A percentile compares a stretch with the other conserved stretches of the same genome.
Evolutionary conservation across 2,113 vertebrate genomes (phyloP).

Genomic region (Deroptyus accipitrinus): DNA sequence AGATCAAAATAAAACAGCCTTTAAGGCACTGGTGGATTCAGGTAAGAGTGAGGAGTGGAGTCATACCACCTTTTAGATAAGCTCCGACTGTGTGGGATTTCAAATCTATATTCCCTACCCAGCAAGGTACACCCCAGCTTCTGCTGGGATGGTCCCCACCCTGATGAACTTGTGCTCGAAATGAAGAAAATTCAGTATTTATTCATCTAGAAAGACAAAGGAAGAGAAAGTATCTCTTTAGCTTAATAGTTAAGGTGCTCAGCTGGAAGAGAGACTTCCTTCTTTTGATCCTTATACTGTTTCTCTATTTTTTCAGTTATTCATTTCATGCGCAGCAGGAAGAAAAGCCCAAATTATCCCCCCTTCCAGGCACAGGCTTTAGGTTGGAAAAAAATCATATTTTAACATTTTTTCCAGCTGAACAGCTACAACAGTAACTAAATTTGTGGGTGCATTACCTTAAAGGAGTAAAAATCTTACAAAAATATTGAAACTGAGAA

Average conservation of each 20-base stretch:
- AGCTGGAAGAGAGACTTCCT: background rate
- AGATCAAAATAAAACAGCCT: background rate
- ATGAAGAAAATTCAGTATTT: background rate
- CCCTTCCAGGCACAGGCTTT: background rate
- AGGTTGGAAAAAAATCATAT: background rate
- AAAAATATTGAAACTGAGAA: conserved; percentile 10
- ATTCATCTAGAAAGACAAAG: background rate
- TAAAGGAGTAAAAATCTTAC: background rate
- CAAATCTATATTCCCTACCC: background rate
- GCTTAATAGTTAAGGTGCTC: background rate
- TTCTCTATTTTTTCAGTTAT: background rate
- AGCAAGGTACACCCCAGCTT: background rate
- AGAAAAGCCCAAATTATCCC: background rate
- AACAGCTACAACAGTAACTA: background rate
- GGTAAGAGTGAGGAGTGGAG: background rate
- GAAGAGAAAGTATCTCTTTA: background rate
- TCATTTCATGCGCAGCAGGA: background rate
- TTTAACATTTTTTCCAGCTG: background rate
- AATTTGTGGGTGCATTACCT: background rate
- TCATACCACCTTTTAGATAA: background rate
- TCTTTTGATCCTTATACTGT: background rate
- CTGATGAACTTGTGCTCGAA: background rate
- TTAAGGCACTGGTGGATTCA: background rate
- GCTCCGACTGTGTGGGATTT: background rate
- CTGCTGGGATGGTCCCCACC: background rate